Evolutionary conservation across 2,888 invertebrate genomes (phyloP), one percentile per base, ranked within the genome.

Genomic region (Dolichopus griseipennis): DNA sequence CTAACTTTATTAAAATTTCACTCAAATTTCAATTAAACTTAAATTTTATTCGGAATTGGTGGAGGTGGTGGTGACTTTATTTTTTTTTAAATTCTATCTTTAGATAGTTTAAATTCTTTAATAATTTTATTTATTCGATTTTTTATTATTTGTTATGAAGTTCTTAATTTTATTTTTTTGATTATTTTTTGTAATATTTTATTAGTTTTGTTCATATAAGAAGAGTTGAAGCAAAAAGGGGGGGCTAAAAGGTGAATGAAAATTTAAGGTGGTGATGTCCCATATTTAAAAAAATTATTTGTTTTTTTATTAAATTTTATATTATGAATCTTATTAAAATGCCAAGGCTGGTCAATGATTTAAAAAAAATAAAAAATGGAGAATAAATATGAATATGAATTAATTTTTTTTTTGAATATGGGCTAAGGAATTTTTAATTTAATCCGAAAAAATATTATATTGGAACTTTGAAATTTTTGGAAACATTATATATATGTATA

Each of bases 271-370:
- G 52, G 52, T 18, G 15, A 52, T 52, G 52, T 52, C 52, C 52
- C 52, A 52, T 18, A 52, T 52, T 52, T 52, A 6, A 52, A 18
- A 52, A n/a, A n/a, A n/a, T 10, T 52, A n/a, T 52, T 15, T 52
- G 6, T n/a, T 52, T 52, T n/a, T 52, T 18, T 52, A 10, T 52
- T 52, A n/a, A n/a, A 6, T 52, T 18, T 52, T n/a, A 52, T 52
- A 18, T 18, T 52, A 9, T 52, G 52, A 12, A 52, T 52, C 15
- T 52, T 18, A 52, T 52, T 52, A 15, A 52, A 52, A 52, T 52
- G 18, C 52, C 52, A 52, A 52, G 52, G 52, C 52, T 52, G 52
- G 52, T 52, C 52, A 52, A 52, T 52, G 52, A 52, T 18, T 52
- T 18, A 52, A 52, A 12, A 52, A 52, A 37, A 4, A 10, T 5